Conservation (phyloP, 2,888 invertebrate genomes). For the Drosophila mulleri region DNA sequence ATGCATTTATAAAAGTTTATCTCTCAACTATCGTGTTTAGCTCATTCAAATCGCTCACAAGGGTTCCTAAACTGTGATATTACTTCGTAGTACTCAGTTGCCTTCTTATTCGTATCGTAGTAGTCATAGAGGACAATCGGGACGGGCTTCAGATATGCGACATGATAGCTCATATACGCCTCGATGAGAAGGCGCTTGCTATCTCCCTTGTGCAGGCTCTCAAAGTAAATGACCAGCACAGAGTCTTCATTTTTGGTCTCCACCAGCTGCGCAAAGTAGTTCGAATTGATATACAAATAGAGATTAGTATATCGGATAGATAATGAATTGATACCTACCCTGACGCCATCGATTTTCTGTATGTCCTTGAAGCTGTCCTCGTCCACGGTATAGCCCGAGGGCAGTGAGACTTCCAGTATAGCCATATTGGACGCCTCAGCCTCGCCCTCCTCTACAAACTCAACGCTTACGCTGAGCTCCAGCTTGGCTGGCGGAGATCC, state of each 20-base stretch:
- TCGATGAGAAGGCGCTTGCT: constrained; percentile 92
- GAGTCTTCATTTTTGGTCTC: constrained; percentile 89
- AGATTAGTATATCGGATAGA: background rate
- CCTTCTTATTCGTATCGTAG: constrained; percentile 90
- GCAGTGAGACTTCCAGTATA: constrained; percentile 95
- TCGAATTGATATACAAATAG: background rate
- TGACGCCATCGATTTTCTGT: constrained; percentile 84
- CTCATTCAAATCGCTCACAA: too few species aligned
- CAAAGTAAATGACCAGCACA: constrained; percentile 90
- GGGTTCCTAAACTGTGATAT: constrained; percentile 75
- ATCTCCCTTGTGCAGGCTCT: constrained; percentile 87
- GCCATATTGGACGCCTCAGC: constrained; percentile 92
- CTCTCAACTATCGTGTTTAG: too few species aligned
- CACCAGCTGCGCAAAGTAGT: constrained; percentile 85
- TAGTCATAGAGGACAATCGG: constrained; percentile 95
- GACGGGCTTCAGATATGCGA: constrained; percentile 93
- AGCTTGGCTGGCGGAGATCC: constrained; percentile 91
- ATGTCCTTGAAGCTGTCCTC: constrained; percentile 89
- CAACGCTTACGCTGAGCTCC: constrained; percentile 92
- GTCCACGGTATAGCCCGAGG: constrained; percentile 90
- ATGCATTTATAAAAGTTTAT: too few species aligned
- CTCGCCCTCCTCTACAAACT: constrained; percentile 86
- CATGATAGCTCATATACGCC: constrained; percentile 92
- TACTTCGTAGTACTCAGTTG: constrained; percentile 78
- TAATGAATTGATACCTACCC: constrained; percentile 64